These are phyloP conservation scores for Mustela lutreola DNA, from an alignment of 2,113 vertebrate genomes.

Conservation along the genomic window DNA sequence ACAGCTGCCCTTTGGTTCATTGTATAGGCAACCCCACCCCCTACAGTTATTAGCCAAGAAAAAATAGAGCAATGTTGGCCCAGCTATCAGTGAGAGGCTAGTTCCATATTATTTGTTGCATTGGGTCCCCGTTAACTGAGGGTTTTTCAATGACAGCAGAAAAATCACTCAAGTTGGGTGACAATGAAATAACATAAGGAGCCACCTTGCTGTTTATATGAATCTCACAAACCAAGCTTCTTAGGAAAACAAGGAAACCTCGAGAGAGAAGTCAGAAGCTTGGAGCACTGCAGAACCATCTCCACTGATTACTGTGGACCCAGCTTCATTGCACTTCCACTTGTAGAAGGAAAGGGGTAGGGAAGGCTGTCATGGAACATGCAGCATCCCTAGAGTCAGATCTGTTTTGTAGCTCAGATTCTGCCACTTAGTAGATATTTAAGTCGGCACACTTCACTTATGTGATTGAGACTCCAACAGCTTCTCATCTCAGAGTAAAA, in stretches of 20 bases:
- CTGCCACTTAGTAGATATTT: conserved; percentile 22
- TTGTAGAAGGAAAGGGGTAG: not conserved
- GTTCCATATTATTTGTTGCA: conserved; percentile 17
- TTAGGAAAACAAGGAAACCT: conserved; percentile 40
- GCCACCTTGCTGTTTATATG: not conserved
- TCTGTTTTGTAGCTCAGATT: not conserved
- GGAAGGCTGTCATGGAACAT: not conserved
- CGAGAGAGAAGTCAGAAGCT: conserved; percentile 53
- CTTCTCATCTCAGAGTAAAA: conserved; percentile 54
- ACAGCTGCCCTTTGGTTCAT: not conserved
- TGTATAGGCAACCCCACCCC: conserved; percentile 49
- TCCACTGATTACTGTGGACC: not conserved
- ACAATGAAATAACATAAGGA: conserved; percentile 53
- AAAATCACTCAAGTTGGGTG: conserved; percentile 50
- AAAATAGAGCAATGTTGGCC: conserved; percentile 25
- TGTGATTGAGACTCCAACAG: not conserved
- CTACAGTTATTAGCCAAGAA: conserved; percentile 56
- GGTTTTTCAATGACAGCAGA: conserved; percentile 27
- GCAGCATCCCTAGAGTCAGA: not conserved
- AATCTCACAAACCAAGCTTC: not conserved
- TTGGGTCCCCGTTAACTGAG: not conserved
- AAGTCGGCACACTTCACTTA: not conserved
- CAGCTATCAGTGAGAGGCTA: not conserved
- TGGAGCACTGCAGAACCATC: not conserved
- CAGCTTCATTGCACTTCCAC: not conserved